Percentiles rank a stretch among this genome's conserved stretches.
phyloP scores from a whole-genome alignment of 2,888 invertebrate species.

The Amphipyra berbera region DNA sequence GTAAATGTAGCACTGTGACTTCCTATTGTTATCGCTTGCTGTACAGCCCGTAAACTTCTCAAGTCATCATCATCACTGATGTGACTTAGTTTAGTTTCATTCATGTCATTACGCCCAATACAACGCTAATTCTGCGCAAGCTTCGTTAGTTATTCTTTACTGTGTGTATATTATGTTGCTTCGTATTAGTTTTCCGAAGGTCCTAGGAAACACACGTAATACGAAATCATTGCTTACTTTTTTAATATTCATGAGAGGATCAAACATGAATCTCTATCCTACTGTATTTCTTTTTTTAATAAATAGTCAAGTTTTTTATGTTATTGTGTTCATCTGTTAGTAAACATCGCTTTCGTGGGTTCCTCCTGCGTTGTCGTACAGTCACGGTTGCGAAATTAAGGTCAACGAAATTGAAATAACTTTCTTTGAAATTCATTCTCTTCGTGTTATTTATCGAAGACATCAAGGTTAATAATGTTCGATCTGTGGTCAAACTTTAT shows the following conservation, averaged over 20 bases:
- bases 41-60: slow-evolving; percentile 29
- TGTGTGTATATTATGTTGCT: slow-evolving; percentile 21
- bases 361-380: slow-evolving; percentile 61
- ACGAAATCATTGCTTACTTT: slow-evolving; percentile 27
- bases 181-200: slow-evolving; percentile 36
- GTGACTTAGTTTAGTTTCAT: slow-evolving; percentile 21
- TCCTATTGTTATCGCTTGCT: slow-evolving; percentile 35
- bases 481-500: slow-evolving; percentile 29
- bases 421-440: slow-evolving; percentile 73
- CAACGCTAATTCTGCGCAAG: slow-evolving; percentile 14
- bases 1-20: slow-evolving; percentile 47
- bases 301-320: slow-evolving; percentile 27
- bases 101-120: slow-evolving; percentile 6
- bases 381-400: slow-evolving; percentile 76
- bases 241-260: slow-evolving; percentile 30
- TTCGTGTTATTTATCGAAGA: slow-evolving; percentile 58
- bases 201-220: slow-evolving; percentile 40
- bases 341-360: slow-evolving; percentile 69
- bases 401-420: slow-evolving; percentile 82
- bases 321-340: slow-evolving; percentile 67
- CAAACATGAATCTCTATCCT: slow-evolving; percentile 12
- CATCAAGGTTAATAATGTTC: slow-evolving; percentile 67
- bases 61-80: slow-evolving; percentile 20
- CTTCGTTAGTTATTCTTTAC: slow-evolving; percentile 20
- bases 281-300: slow-evolving; percentile 12